Percentiles rank a stretch among this genome's conserved stretches.
phyloP scores from a whole-genome alignment of 2,797 vertebrate genomes.

The Manis pentadactyla region DNA sequence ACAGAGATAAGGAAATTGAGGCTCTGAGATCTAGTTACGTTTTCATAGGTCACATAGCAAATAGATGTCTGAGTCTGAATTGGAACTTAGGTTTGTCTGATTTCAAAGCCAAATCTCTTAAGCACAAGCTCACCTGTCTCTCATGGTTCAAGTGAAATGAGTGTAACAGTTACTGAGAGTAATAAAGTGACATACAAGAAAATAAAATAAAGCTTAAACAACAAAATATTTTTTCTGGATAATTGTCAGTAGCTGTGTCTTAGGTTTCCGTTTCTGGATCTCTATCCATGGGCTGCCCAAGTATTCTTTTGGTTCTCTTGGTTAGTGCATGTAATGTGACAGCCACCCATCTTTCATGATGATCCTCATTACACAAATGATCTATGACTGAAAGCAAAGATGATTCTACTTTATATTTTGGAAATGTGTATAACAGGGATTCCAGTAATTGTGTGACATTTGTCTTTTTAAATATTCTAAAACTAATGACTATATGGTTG shows the following conservation, averaged over 20 bases:
- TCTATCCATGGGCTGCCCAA: conserved; percentile 16
- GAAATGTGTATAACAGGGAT: not conserved
- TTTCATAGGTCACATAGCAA: not conserved
- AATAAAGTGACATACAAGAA: not conserved
- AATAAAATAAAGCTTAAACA: not conserved
- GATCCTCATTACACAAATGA: conserved; percentile 46
- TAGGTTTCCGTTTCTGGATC: not conserved
- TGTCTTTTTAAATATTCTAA: conserved; percentile 41
- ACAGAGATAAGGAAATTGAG: not conserved
- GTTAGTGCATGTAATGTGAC: not conserved
- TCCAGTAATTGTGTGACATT: not conserved
- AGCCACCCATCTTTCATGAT: not conserved
- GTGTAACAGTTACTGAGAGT: not conserved
- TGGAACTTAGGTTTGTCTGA: not conserved
- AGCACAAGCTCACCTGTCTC: not conserved
- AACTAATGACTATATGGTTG: conserved; percentile 8
- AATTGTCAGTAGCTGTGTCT: not conserved
- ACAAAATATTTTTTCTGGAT: conserved; percentile 2
- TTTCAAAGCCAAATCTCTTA: conserved; percentile 2
- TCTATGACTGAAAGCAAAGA: conserved; percentile 46
- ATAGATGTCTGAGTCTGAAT: not conserved
- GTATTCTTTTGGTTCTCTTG: not conserved
- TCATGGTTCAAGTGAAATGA: not conserved
- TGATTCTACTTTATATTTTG: conserved; percentile 56
- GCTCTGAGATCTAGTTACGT: not conserved